A percentile compares a stretch with the other conserved stretches of the same genome.
Conservation (phyloP, 1,140 invertebrate species). For the Eurosta solidaginis region DNA sequence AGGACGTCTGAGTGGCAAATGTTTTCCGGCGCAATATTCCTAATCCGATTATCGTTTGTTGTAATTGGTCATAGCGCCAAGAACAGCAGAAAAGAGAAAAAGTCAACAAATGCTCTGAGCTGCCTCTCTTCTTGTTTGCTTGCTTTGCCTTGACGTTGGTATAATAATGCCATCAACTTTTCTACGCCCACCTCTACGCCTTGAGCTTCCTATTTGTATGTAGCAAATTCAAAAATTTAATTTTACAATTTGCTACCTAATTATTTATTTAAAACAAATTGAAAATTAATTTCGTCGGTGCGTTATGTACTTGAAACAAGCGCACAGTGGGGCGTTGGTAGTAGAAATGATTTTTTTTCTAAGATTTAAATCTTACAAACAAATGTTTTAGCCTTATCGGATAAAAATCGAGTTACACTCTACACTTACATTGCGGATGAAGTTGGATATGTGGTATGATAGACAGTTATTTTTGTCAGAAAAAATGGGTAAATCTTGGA, state of each 20-base stretch:
- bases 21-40: slow-evolving; percentile 18
- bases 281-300: slow-evolving; percentile 60
- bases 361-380: too few species aligned
- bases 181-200: neutral
- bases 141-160: neutral
- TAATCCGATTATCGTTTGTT: slow-evolving; percentile 26
- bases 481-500: too few species aligned
- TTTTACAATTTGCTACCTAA: slow-evolving; percentile 59
- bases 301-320: too few species aligned
- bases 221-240: slow-evolving; percentile 46
- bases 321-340: too few species aligned
- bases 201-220: neutral
- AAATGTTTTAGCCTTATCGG: too few species aligned
- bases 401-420: too few species aligned
- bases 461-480: too few species aligned
- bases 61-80: slow-evolving; percentile 7
- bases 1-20: neutral
- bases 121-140: neutral
- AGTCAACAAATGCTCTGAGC: neutral
- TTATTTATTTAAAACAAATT: slow-evolving; percentile 60
- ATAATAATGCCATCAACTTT: too few species aligned
- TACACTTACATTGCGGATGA: too few species aligned
- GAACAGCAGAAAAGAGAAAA: neutral
- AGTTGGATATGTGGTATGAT: too few species aligned
- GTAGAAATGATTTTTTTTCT: too few species aligned